These are phyloP conservation scores for Epinephelus cyanopodus DNA, from an alignment of 2,113 vertebrate genomes.

Conservation along the genomic window DNA sequence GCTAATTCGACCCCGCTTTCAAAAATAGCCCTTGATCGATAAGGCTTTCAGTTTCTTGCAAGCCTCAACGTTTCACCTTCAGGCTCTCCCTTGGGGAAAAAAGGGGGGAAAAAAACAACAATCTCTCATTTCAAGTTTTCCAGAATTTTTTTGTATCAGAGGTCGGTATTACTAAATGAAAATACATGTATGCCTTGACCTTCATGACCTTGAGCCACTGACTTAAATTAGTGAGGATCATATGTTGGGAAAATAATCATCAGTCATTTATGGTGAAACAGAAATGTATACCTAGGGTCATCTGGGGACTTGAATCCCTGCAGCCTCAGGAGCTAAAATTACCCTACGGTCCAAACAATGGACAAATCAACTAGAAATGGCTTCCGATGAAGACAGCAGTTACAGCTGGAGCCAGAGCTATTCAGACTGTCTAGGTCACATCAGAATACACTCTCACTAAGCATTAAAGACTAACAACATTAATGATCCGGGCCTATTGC, in stretches of 20 bases:
- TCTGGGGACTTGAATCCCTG: conserved; percentile 6
- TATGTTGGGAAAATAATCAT: neutral
- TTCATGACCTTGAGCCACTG: conserved; percentile 6
- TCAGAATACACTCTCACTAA: conserved; percentile 37
- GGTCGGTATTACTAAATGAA: conserved; percentile 21
- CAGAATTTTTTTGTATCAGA: conserved; percentile 39
- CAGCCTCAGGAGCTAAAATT: conserved; percentile 11
- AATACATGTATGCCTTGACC: conserved; percentile 11
- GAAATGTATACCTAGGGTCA: neutral
- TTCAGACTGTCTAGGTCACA: conserved; percentile 37
- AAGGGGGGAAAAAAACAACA: neutral
- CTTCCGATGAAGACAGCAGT: conserved; percentile 24
- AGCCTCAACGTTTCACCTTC: conserved; percentile 75
- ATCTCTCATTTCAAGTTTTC: conserved; percentile 40
- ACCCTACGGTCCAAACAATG: neutral
- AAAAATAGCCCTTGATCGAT: conserved; percentile 85
- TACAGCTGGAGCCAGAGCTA: conserved; percentile 32
- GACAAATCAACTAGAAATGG: conserved; percentile 28
- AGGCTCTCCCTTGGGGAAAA: conserved; percentile 48
- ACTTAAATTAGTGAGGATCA: neutral
- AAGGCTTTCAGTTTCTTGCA: conserved; percentile 80
- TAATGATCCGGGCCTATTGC: conserved; percentile 15
- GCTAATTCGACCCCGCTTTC: conserved; percentile 76
- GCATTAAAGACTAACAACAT: conserved; percentile 35
- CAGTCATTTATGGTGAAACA: neutral